A percentile compares a stretch with the other conserved stretches of the same genome.
Evolutionary conservation across 2,113 vertebrate species (phyloP).

Genomic region (Parotia lawesii): DNA sequence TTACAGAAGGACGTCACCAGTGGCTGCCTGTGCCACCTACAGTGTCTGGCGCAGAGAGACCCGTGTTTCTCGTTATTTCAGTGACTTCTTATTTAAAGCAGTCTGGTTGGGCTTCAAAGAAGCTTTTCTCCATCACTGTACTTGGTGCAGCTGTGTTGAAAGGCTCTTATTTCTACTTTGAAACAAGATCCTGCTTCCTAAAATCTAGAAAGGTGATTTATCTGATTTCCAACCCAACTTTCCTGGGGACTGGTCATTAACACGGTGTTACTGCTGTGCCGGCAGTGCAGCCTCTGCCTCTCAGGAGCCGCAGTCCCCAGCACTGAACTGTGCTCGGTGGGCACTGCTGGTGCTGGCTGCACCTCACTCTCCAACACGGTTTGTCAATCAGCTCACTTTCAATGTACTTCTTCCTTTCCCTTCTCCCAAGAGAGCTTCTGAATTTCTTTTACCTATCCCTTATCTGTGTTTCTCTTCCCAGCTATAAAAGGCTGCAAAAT

Average conservation of each 20-base stretch:
- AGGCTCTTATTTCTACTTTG: not conserved
- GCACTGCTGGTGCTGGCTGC: not conserved
- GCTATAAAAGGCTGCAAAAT: not conserved
- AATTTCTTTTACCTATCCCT: not conserved
- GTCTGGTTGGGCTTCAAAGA: accelerated
- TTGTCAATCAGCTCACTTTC: not conserved
- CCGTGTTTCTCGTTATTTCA: accelerated
- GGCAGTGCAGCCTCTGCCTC: not conserved
- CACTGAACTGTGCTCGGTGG: accelerated
- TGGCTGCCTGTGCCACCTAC: too few relatives aligned
- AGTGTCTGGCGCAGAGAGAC: accelerated
- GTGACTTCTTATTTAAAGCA: not conserved
- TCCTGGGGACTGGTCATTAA: accelerated
- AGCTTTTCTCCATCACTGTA: not conserved
- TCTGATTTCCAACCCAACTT: not conserved
- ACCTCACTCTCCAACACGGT: not conserved
- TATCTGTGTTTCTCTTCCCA: not conserved
- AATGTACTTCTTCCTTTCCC: not conserved
- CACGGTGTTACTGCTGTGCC: not conserved
- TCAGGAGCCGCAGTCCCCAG: accelerated
- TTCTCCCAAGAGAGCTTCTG: not conserved
- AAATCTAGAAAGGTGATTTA: too few relatives aligned
- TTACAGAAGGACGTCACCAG: accelerated
- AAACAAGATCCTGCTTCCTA: not conserved
- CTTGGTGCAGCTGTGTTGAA: not conserved